Conservation (phyloP, 2,797 vertebrate species). For the Tarsius wallacei region DNA sequence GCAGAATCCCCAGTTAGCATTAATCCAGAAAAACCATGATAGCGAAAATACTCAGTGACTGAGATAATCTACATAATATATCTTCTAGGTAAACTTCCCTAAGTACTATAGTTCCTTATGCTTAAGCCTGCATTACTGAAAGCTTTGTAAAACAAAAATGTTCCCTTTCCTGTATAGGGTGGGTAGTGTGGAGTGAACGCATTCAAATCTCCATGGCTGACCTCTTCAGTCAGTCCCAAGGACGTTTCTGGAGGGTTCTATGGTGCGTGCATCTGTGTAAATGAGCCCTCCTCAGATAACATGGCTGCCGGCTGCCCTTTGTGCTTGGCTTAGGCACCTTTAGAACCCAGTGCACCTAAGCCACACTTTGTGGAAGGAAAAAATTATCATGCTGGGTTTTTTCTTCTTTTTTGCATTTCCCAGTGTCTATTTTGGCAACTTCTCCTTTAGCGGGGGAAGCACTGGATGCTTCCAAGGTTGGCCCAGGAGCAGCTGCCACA, state of each 20-base stretch:
- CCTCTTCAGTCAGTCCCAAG: background rate
- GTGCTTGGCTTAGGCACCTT: background rate
- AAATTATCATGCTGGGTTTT: background rate
- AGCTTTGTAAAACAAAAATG: background rate
- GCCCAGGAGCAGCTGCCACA: background rate
- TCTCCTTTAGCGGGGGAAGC: background rate
- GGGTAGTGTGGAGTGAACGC: background rate
- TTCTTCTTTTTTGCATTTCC: background rate
- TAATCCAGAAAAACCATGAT: constrained; percentile 35
- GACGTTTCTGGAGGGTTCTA: accelerated
- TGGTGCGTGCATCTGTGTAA: accelerated
- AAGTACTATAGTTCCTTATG: background rate
- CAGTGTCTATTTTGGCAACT: constrained; percentile 17
- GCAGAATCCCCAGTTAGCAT: constrained; percentile 4
- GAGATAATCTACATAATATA: background rate
- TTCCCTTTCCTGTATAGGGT: background rate
- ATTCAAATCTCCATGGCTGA: background rate
- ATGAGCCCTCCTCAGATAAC: background rate
- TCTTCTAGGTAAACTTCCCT: background rate
- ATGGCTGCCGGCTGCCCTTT: background rate
- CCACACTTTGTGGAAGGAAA: background rate
- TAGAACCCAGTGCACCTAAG: background rate
- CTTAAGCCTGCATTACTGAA: background rate
- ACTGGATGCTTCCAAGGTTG: background rate
- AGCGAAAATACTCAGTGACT: constrained; percentile 34